Evolutionary conservation across 2,888 invertebrate genomes (phyloP).

Genomic region (Tubulanus polymorphus): DNA sequence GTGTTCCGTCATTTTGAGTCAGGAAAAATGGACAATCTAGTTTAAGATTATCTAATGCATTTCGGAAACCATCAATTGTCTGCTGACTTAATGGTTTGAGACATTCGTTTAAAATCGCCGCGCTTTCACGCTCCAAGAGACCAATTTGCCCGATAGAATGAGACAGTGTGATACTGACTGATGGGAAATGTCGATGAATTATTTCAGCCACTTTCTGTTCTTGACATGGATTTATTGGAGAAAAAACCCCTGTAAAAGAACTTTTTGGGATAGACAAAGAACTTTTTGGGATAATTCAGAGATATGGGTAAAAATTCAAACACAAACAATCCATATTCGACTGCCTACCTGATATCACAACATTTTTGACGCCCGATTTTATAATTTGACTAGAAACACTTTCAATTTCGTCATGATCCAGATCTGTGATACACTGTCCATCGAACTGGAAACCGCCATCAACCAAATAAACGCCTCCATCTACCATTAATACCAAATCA

Average conservation of each 20-base stretch:
- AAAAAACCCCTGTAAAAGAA: conserved; percentile 26
- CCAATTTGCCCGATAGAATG: conserved; percentile 41
- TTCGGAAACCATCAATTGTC: conserved; percentile 33
- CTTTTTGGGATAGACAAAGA: background rate
- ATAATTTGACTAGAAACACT: conserved; percentile 21
- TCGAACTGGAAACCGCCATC: conserved; percentile 43
- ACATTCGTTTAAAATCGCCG: conserved; percentile 44
- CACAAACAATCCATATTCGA: too few species aligned
- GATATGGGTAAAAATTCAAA: too few species aligned
- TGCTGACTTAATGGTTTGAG: conserved; percentile 34
- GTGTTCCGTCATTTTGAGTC: conserved; percentile 48
- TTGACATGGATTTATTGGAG: conserved; percentile 33
- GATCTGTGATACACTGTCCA: conserved; percentile 29
- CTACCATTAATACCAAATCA: conserved; percentile 24
- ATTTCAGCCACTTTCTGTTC: conserved; percentile 28
- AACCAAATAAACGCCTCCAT: conserved; percentile 25
- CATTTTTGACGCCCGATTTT: conserved; percentile 24
- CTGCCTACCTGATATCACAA: conserved; percentile 34
- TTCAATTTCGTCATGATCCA: conserved; percentile 31
- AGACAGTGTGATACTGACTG: conserved; percentile 35
- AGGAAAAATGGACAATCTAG: conserved; percentile 40
- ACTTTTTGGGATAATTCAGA: too few species aligned
- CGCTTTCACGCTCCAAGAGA: conserved; percentile 46
- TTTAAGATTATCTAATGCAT: conserved; percentile 28
- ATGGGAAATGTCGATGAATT: conserved; percentile 26